phyloP scores from a whole-genome alignment of 2,113 vertebrate species.

The Bostrychus sinensis region DNA sequence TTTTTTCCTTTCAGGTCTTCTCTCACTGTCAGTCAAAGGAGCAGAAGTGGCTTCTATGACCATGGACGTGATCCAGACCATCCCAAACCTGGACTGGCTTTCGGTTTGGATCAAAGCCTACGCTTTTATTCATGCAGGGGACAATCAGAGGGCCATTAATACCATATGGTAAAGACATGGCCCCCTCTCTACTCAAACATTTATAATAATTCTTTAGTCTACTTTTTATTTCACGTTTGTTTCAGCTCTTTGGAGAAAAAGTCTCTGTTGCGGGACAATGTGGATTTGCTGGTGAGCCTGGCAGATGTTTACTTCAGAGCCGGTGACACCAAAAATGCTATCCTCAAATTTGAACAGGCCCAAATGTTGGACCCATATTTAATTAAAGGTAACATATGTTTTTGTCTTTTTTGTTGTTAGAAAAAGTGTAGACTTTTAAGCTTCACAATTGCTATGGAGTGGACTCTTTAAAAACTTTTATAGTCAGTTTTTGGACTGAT shows the following conservation, averaged over 20 bases:
- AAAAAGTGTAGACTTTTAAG: too few relatives aligned
- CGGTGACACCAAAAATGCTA: constrained; percentile 95
- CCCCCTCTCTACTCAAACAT: not conserved
- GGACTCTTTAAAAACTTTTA: too few relatives aligned
- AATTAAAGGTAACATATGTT: constrained; percentile 86
- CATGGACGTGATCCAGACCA: constrained; percentile 95
- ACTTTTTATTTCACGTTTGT: not conserved
- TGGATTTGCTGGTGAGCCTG: constrained; percentile 94
- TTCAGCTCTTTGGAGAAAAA: constrained; percentile 96
- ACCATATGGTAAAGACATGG: constrained; percentile 90
- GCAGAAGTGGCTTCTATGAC: constrained; percentile 98
- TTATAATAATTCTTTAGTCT: not conserved
- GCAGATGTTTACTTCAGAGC: constrained; percentile 97
- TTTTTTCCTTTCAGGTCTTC: constrained; percentile 80
- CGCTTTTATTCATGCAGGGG: constrained; percentile 94
- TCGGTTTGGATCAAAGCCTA: constrained; percentile 99
- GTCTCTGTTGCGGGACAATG: constrained; percentile 93
- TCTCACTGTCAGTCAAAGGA: constrained; percentile 97
- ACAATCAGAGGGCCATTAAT: constrained; percentile 96
- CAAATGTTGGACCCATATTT: constrained; percentile 98
- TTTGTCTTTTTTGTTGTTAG: not conserved
- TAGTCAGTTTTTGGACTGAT: too few relatives aligned
- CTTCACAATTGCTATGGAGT: too few relatives aligned
- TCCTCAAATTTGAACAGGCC: constrained; percentile 97
- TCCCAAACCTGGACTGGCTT: constrained; percentile 97